Base-by-base conservation (phyloP, 2,888 invertebrate genomes). In the Alloplasta piceator region DNA sequence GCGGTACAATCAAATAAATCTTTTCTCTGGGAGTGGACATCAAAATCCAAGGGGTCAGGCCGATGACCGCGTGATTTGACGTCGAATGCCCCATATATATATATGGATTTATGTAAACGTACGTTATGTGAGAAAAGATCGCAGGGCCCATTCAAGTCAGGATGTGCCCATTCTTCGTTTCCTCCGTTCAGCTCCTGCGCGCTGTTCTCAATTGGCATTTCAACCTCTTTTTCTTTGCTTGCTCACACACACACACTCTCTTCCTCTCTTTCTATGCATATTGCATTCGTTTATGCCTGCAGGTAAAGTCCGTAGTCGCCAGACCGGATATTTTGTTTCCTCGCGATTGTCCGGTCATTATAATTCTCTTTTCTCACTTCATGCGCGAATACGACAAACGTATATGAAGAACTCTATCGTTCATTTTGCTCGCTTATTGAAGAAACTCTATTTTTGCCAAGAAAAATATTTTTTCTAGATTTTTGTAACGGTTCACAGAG, bases 301-400 rank as follows among this genome's bases (percentile, higher is more conserved):
- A 72, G 52, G 55, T 43, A 72, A 48, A 52, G 12, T 6, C 10
- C 16, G 55, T 66, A 78, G 63, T 50, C 74, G 63, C 56, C 78
- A 56, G 68, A 79, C 78, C 78, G 78, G 78, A 79, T 79, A 79
- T 79, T 64, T 79, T 79, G 64, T 79, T 79, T 70, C 74, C 56
- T 68, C 64, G 58, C 48, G 78, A 70, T 63, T 39, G 55, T 64
- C 26, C 77, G 6, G 68, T 70, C 68, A 74, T 79, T 79, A 79
- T 70, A 50, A 64, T 48, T 52, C 66, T 58, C 74, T 64, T 38
- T 56, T 26, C 46, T 63, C n/a, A 9, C 26, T 26, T 26, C 26
- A 26, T 26, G 26, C 26, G 26, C 26, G 26, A 26, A 26, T 2
- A 26, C 26, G 26, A 3, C 26, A 26, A 26, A 26, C 26, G n/a